A percentile compares a stretch with the other conserved stretches of the same genome.
Evolutionary conservation across 2,797 vertebrate genomes (phyloP).

Genomic region (Chlorospingus semifuscus): DNA sequence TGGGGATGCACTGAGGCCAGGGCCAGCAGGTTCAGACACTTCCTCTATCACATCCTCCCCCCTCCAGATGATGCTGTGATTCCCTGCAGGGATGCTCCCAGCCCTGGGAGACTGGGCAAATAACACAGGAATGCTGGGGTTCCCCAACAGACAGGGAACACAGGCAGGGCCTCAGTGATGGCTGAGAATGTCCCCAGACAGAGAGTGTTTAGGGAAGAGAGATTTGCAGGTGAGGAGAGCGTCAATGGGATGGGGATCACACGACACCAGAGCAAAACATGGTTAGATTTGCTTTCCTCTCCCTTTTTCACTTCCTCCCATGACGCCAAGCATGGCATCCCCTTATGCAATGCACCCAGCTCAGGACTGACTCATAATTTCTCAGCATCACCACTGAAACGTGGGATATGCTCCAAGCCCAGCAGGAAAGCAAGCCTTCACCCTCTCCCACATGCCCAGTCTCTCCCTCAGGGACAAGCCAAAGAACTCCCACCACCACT

Average conservation of each 20-base stretch:
- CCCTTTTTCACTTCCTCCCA: conserved; percentile 34
- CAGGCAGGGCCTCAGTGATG: background rate
- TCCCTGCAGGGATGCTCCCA: background rate
- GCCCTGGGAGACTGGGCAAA: accelerated
- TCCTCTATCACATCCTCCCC: background rate
- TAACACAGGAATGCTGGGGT: accelerated
- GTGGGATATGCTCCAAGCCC: background rate
- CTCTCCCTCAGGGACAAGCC: background rate
- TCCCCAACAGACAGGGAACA: accelerated
- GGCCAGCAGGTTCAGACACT: background rate
- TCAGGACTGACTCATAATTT: background rate
- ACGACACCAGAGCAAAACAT: accelerated
- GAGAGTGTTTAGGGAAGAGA: background rate
- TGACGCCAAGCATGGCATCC: accelerated
- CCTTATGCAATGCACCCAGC: background rate
- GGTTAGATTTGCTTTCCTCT: background rate
- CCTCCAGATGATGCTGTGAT: accelerated
- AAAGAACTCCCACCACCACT: background rate
- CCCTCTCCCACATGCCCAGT: background rate
- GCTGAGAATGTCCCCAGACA: background rate
- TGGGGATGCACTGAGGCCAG: background rate
- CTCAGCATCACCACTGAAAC: background rate
- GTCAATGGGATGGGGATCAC: background rate
- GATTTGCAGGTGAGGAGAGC: background rate
- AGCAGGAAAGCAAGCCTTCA: background rate